Evolutionary conservation across 2,888 invertebrate genomes (phyloP).

Genomic region (Melanargia galathea): DNA sequence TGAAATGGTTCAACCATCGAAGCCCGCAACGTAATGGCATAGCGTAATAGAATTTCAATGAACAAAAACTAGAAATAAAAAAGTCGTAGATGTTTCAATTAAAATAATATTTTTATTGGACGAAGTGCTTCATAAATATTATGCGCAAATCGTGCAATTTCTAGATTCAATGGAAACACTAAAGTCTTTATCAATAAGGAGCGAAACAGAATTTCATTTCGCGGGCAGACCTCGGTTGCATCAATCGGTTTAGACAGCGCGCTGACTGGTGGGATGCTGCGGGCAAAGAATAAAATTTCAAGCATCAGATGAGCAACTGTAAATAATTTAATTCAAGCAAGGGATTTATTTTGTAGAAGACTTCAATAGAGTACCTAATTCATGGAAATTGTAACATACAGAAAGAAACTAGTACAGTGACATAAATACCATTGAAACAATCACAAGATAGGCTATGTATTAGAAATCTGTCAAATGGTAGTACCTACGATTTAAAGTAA

Average conservation of each 20-base stretch:
- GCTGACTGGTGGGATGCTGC: slow-evolving; percentile 56
- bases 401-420: no score
- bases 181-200: slow-evolving; percentile 32
- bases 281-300: slow-evolving; percentile 47
- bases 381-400: no score
- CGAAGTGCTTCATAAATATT: no score
- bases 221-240: slow-evolving; percentile 58
- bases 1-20: slow-evolving; percentile 9
- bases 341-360: background rate
- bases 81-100: background rate
- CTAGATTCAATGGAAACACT: slow-evolving; percentile 9
- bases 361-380: background rate
- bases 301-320: background rate
- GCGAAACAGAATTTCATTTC: slow-evolving; percentile 56
- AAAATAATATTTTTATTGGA: background rate
- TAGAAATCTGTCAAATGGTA: no score
- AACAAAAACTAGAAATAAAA: background rate
- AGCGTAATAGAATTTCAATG: background rate
- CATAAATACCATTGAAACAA: no score
- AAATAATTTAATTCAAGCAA: background rate
- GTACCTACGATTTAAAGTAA: no score
- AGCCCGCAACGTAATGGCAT: background rate
- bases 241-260: slow-evolving; percentile 67
- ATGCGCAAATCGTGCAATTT: slow-evolving; percentile 2
- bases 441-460: no score